Base-by-base conservation (phyloP, 2,888 invertebrate species). In the Chymomyza procnemis region DNA sequence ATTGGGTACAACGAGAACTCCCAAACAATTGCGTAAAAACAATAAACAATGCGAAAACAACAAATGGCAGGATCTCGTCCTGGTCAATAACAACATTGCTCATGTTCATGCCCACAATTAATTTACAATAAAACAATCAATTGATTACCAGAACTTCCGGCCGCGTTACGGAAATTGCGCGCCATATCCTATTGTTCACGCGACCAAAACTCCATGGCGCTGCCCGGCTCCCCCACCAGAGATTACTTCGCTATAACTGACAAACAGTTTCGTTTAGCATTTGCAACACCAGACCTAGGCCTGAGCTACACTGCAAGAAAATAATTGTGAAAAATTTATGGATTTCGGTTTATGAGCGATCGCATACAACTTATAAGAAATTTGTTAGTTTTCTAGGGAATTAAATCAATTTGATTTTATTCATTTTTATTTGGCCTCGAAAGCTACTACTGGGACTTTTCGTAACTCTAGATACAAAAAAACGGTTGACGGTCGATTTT, bases 71-170 rank as follows among this genome's bases (percentile, higher is more conserved):
- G 59, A 12, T 5, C 34, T 41, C 34, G 34, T 9, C 34, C 47
- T 22, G 18, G 8, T 30, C 30, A 55, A 58, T 12, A 46, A 61
- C 61, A 61, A 65, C 21, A 64, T 58, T 75, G 79, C 75, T 77
- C 87, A 87, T 87, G 85, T 85, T 75, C 79, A 87, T 82, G 85
- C 71, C 85, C 83, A 79, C 87, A 87, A 87, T 83, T 85, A 87
- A 85, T 81, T 79, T 66, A 81, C 86, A 88, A 87, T 88, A 87
- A 88, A 87, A 85, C 87, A 88, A 88, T 87, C 88, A 88, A 88
- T 86, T 88, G 86, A 87, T 88, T 88, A 86, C 79, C 78, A 79
- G 76, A 82, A 76, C 75, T 77, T 87, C 84, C 88, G 88, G 68
- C 65, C 78, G 78, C 77, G 73, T 68, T 77, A 65, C 86, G 88